Base-by-base conservation (phyloP, 1,140 invertebrate genomes). In the Ips typographus region DNA sequence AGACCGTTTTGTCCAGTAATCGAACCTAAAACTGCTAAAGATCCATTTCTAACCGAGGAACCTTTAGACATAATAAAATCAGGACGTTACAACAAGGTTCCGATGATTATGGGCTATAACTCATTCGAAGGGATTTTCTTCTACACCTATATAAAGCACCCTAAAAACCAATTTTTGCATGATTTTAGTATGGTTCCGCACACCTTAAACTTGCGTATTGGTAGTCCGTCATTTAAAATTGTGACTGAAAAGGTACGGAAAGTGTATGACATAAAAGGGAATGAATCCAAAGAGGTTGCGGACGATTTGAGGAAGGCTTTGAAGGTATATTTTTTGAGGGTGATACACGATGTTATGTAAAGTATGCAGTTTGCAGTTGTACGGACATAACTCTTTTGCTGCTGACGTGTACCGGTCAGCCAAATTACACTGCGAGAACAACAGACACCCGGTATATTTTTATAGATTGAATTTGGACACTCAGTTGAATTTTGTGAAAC, bases 101-200 rank as follows among this genome's bases (percentile, higher is more conserved):
- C 84, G 2, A 72, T 85, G 2, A 85, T 86, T 78, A 83, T 86
- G 2, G 84, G 84, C 8, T 85, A 82, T 71, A 85, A 72, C n/a
- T 73, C 73, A 6, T 58, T 68, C 40, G 77, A 78, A 70, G 77
- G 76, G 5, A 66, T 78, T n/a, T 72, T 80, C 69, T 56, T 80
- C 80, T 81, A 80, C 59, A 76, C 5, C 39, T 83, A 41, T 78
- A 83, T 42, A 80, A 78, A 74, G 80, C 82, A 76, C 83, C 84
- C 52, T 7, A 0, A 2, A 5, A 2, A n/a, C 7, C 78, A 64
- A n/a, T 57, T 70, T 37, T 65, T 70, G 40, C 2, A 8, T 38
- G 68, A 66, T 42, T 3, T n/a, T 2, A 66, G 3, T 40, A 4
- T 66, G 38, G 65, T 85, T 36, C 83, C 84, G 1, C 74, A 81